phyloP scores from a whole-genome alignment of 92 coral and sea anemone genomes.

The Bergia sp. region DNA sequence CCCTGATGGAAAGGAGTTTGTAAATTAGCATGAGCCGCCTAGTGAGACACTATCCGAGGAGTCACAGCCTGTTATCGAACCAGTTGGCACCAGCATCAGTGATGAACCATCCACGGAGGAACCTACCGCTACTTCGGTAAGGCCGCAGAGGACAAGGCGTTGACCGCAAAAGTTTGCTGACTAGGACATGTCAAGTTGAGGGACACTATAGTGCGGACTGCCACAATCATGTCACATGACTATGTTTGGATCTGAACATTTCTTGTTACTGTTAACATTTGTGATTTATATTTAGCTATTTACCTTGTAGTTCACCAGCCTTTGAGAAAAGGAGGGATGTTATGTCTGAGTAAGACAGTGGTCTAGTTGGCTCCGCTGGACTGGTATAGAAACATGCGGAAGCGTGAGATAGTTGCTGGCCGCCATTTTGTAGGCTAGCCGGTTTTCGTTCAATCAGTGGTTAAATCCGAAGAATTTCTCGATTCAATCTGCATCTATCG shows the following conservation, averaged over 20 bases:
- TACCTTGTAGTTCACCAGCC: too few species aligned
- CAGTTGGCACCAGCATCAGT: not conserved
- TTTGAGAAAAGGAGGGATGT: too few species aligned
- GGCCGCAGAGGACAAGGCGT: constrained; percentile 17
- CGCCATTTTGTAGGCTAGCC: too few species aligned
- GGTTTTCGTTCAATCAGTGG: too few species aligned
- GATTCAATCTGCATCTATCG: too few species aligned
- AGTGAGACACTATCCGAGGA: not conserved
- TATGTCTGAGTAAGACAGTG: too few species aligned
- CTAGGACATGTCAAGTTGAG: constrained; percentile 4
- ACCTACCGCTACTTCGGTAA: not conserved
- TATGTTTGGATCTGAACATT: not conserved
- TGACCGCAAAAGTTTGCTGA: not conserved
- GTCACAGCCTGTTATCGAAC: not conserved
- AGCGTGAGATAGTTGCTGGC: too few species aligned
- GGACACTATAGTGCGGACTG: not conserved
- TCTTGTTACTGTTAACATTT: not conserved
- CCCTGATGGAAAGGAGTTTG: not conserved
- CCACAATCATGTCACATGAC: not conserved
- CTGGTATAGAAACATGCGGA: too few species aligned
- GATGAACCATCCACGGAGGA: not conserved
- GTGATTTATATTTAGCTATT: not conserved
- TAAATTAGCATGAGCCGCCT: not conserved
- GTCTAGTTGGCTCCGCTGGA: too few species aligned
- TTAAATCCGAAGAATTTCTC: too few species aligned